Evolutionary conservation across 2,888 invertebrate species (phyloP), one percentile per base, ranked within the genome.

Genomic region (Eurois occulta): DNA sequence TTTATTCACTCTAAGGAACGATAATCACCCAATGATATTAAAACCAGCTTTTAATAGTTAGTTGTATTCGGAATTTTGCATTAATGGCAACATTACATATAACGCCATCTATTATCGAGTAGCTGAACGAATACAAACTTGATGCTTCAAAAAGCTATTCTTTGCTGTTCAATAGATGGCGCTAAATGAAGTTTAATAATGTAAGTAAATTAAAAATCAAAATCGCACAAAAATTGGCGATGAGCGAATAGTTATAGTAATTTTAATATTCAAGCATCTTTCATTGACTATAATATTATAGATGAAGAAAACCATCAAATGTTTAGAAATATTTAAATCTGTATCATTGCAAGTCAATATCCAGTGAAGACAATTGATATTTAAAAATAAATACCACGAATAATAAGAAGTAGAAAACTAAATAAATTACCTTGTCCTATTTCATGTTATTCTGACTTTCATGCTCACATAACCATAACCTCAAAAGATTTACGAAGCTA

Each of bases 51-150:
- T 32, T 41, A 41, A 41, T 41, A 41, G 41, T 41, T 41, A 41
- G 41, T 41, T 41, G 10, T 8, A 1, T 41, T 41, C 41, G 41
- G 10, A 41, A 38, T 38, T 38, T 38, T 10, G 38, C n/a, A 38
- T 10, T 38, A 7, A 4, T 13, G 5, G 16, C n/a, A 24, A 7
- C 18, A 28, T 11, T 60, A 0, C 1, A 6, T 1, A 28, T 24
- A 46, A 0, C 73, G 88, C 75, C 83, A 87, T 70, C 85, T 85
- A 72, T 72, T 67, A 41, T 38, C 46, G 43, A 75, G 28, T 81
- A 81, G 73, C 10, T 0, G 0, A 3, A 32, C n/a, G 5, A 38
- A 11, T 10, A 21, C 16, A 43, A 55, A 5, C 8, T 5, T 75
- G 0, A 11, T 1, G 5, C 0, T 35, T 6, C 0, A 1, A 18